A percentile compares a stretch with the other conserved stretches of the same genome.
Conservation (phyloP, 64 coral and sea anemone genomes). For the Dendrophyllia cribrosa region DNA sequence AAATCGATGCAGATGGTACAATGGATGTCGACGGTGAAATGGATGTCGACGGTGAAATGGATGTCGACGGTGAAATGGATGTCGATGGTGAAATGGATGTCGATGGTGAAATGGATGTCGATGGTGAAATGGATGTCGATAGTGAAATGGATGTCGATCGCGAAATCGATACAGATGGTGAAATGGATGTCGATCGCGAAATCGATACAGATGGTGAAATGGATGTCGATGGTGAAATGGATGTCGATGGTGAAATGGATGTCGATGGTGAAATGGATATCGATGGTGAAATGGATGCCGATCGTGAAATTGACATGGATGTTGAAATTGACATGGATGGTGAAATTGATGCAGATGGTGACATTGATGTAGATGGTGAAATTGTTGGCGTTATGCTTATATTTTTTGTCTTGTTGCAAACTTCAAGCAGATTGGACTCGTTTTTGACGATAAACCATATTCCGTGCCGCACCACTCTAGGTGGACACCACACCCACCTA, state of each 20-base stretch:
- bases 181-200: neutral
- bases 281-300: neutral
- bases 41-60: too few relatives aligned
- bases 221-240: too few relatives aligned
- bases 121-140: neutral
- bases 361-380: neutral
- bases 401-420: constrained; percentile 3
- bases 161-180: neutral
- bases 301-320: neutral
- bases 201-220: too few relatives aligned
- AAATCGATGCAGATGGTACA: too few relatives aligned
- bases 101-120: neutral
- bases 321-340: neutral
- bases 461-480: neutral
- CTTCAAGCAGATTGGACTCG: neutral
- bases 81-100: too few relatives aligned
- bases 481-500: too few relatives aligned
- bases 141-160: too few relatives aligned
- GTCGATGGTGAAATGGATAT: neutral
- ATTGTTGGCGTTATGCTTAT: neutral
- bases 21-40: too few relatives aligned
- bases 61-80: too few relatives aligned
- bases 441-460: neutral
- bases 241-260: too few relatives aligned
- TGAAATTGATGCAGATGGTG: neutral